Percentiles rank a stretch among this genome's conserved stretches.
Evolutionary conservation across 2,888 invertebrate species (phyloP).

Genomic region (Bimastos eiseni): DNA sequence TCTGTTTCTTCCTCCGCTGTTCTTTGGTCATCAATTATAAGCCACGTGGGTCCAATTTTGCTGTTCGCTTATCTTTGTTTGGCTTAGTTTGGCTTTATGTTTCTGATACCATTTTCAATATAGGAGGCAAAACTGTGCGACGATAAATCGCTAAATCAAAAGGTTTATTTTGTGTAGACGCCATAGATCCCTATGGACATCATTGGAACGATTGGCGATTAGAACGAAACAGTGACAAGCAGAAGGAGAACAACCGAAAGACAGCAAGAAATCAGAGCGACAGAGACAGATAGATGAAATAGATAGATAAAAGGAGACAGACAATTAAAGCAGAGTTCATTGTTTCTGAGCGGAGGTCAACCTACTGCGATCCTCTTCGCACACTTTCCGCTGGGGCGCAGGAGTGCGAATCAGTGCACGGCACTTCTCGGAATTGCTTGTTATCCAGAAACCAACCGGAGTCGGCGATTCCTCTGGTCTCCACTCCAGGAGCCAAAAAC

Average conservation of each 20-base stretch:
- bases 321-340: not conserved
- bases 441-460: conserved; percentile 93
- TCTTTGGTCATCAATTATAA: not conserved
- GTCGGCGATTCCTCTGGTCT: conserved; percentile 82
- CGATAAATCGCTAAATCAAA: not conserved
- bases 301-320: not conserved
- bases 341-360: conserved; percentile 34
- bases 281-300: not conserved
- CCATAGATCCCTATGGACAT: not conserved
- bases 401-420: conserved; percentile 64
- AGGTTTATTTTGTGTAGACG: not conserved
- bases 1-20: not conserved
- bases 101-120: not conserved
- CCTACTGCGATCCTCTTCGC: conserved; percentile 75
- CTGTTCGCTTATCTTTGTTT: not conserved
- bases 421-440: conserved; percentile 69
- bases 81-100: not conserved
- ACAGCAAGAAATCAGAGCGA: no score
- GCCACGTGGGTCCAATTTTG: not conserved
- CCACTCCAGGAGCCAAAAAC: conserved; percentile 51
- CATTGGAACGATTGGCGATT: not conserved
- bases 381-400: conserved; percentile 72
- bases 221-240: not conserved
- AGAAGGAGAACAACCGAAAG: not conserved
- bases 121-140: not conserved